Evolutionary conservation across 2,797 vertebrate genomes (phyloP), one percentile per base, ranked within the genome.

Genomic region (Sebastes elongatus): DNA sequence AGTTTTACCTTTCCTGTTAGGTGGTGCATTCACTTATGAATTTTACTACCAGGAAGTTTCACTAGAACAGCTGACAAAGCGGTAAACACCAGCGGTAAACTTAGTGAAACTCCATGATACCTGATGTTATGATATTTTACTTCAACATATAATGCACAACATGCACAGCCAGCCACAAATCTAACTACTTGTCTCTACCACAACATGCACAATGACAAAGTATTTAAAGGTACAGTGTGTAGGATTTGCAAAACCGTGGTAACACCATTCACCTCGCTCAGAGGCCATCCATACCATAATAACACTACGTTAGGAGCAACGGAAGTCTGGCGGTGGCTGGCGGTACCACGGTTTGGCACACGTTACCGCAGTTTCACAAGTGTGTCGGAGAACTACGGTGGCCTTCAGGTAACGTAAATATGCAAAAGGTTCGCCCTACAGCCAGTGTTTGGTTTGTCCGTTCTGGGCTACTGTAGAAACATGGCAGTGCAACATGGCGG

Each of bases 11-110:
- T 69, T 75, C 55, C 56, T 83, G 63, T 62, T 22, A 42, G 22
- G 49, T 68, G 55, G 33, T 49, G 69, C 60, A 55, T 63, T 62
- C 74, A 74, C 18, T 80, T 52, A 69, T 23, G 13, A 25, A 13
- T 14, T 49, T 74, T 70, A 77, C 33, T 71, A 80, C 13, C 6
- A 55, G 49, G 55, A 82, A 57, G 38, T 72, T 69, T 80, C 38
- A 49, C 20, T 18, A 13, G 20, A 49, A 14, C 63, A 70, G 61
- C 67, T 67, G 16, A 80, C 7, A 70, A 71, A 33, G 28, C 6
- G 0, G 18, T 22, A 60, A 75, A 74, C 11, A 33, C 27, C 18
- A 32, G 38, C 3, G 0, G 25, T 38, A 66, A 75, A 71, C 22
- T 25, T 16, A 18, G 20, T 13, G 28, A 32, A 79, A 49, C 30